Evolutionary conservation across 2,888 invertebrate genomes (phyloP), one percentile per base, ranked within the genome.

Genomic region (Abrostola triplasia): DNA sequence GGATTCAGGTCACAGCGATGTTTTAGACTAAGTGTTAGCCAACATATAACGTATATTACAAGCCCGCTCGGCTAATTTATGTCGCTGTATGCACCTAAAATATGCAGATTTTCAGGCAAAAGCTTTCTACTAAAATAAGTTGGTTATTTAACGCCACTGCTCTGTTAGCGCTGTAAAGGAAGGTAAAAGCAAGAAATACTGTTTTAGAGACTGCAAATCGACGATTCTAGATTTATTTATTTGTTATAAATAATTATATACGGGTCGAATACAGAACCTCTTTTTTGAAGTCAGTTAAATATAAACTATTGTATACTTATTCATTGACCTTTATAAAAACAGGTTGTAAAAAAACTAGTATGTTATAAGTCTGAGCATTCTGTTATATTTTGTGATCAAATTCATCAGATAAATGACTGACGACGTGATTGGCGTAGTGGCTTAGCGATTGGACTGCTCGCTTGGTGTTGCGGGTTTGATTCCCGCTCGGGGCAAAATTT

Each of bases 1-100:
- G 59, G 36, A 71, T 71, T n/a, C 63, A 71, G 71, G 70, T 71
- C 70, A 59, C 70, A 59, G 24, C 47, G 48, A 70, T 70, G 63
- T 54, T 64, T 48, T 37, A 35, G 13, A 8, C 5, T 49, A 57
- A 67, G 59, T 36, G 59, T 53, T 51, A 57, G 67, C 67, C 42
- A 35, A 53, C 49, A 52, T 49, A 62, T 50, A 47, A 49, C 54
- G 42, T 56, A 56, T 52, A 64, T 63, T 67, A 67, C 13, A 12
- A 41, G 10, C 44, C 44, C 38, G 57, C 51, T 35, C 51, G 40
- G 62, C 51, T 70, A 67, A 70, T 70, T 67, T 70, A 70, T 67
- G 67, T 37, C 35, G 56, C 53, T 67, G 42, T 62, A 57, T 58
- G 57, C 54, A 57, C 57, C 56, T 70, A 57, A 70, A 70, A 54